Evolutionary conservation across 1,140 invertebrate genomes (phyloP), one percentile per base, ranked within the genome.

Genomic region (Drosophila insularis): DNA sequence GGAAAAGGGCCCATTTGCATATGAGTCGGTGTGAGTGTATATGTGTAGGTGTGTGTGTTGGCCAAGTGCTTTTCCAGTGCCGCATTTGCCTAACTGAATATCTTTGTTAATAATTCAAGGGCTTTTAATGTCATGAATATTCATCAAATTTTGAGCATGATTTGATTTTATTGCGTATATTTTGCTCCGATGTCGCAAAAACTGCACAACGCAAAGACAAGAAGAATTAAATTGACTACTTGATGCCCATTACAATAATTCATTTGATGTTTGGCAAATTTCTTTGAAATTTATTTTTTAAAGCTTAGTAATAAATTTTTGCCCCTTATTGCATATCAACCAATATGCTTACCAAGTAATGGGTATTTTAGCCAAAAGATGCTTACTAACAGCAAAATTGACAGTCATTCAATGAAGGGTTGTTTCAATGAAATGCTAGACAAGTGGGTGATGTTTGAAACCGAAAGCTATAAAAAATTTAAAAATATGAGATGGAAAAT

Each of bases 121-220:
- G 84, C 84, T 87, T 87, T 87, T 87, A 87, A 87, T 87, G 84
- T 79, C 84, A 87, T 87, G 84, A 87, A 87, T 87, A 87, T 87
- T 87, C 84, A 87, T 89, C 81, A 84, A 89, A 89, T 87, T 86
- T 84, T 74, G 79, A 87, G 84, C 84, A 84, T 89, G 84, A 87
- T 84, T 87, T 87, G 85, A 87, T 87, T 87, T 87, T 89, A 87
- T 87, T 89, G 84, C 84, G 80, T 78, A 89, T 78, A 89, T 87
- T 80, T 89, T 73, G 27, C 74, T 63, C 58, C 69, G 69, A 72
- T 74, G 74, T 67, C 71, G 63, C 69, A 67, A 46, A 54, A 79
- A 58, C 58, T 39, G n/a, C 59, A 40, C 39, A 62, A n/a, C 61
- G 50, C 43, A 59, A 64, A 39, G 46, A 68, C 43, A 46, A 69